Evolutionary conservation across 2,113 vertebrate species (phyloP), one percentile per base, ranked within the genome.

Genomic region (Scalopus aquaticus): DNA sequence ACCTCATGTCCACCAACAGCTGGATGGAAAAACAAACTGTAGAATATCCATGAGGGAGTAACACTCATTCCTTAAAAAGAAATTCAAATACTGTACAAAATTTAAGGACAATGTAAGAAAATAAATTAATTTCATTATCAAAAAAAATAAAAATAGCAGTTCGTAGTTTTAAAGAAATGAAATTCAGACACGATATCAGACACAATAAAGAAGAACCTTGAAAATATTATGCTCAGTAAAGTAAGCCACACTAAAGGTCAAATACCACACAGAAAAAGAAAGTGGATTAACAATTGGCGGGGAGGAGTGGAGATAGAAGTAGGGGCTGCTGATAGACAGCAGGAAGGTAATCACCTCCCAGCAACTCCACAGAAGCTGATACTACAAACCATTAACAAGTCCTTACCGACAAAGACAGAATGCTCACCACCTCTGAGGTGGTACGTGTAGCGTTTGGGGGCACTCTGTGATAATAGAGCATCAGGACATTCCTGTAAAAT

Each of bases 401-500:
- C 9, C 19, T 26, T 19, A 11, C 62, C 6, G 60, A 58, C n/a
- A 62, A 28, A 44, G 22, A 51, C n/a, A 78, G 64, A n/a, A 56
- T 1, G 39, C 20, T n/a, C n/a, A 2, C 5, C 7, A 19, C 32
- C 60, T 2, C 6, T 16, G 16, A 26, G 6, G 10, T 37, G 44
- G 54, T 32, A 46, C 6, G 2, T 7, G 2, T 3, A 35, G 30
- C 5, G 9, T 13, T 13, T 39, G 30, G 20, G 22, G 19, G n/a
- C 20, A 24, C 19, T 26, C 13, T 8, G 3, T 15, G 20, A 88
- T 20, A 19, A 44, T n/a, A n/a, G n/a, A n/a, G n/a, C n/a, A n/a
- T n/a, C n/a, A n/a, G n/a, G n/a, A n/a, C n/a, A n/a, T 1, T 0
- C 4, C 1, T 9, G 0, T 5, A 13, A 26, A 54, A 22, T 7